A percentile compares a stretch with the other conserved stretches of the same genome.
Conservation (phyloP, 2,888 invertebrate genomes). For the Pristionchus fissidentatus region DNA sequence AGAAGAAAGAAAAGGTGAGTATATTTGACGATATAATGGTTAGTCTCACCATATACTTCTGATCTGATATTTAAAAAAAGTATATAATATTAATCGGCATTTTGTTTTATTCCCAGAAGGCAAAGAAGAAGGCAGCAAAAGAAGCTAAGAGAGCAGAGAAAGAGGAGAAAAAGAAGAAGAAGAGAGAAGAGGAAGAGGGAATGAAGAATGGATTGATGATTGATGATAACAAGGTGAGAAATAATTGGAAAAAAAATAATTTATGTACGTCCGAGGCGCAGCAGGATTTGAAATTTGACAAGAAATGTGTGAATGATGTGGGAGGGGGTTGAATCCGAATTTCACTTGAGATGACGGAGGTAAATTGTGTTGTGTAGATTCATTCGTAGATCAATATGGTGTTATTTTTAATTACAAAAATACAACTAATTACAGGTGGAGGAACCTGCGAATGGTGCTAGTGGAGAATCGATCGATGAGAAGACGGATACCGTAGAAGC, state of each 20-base stretch:
- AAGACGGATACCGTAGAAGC: neutral
- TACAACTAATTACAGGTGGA: neutral
- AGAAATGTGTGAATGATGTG: too few species aligned
- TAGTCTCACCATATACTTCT: neutral
- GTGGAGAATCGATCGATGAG: neutral
- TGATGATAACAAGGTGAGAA: neutral
- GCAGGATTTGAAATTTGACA: too few species aligned
- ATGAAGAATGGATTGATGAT: neutral
- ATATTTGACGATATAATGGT: neutral
- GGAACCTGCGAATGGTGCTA: neutral
- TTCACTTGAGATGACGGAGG: too few species aligned
- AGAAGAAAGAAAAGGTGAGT: conserved; percentile 35
- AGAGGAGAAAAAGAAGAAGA: neutral
- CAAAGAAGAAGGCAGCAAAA: conserved; percentile 4
- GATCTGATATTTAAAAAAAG: neutral
- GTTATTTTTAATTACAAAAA: neutral
- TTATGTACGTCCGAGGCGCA: too few species aligned
- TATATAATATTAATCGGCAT: neutral
- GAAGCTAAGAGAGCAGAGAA: conserved; percentile 10
- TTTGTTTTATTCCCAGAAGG: neutral
- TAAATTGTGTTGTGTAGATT: too few species aligned
- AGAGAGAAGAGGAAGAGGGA: neutral
- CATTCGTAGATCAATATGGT: too few species aligned
- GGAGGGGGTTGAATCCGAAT: too few species aligned
- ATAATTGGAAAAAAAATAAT: neutral